A percentile compares a stretch with the other conserved stretches of the same genome.
phyloP scores from a whole-genome alignment of 2,888 invertebrate genomes.

The Octonoba sinensis region DNA sequence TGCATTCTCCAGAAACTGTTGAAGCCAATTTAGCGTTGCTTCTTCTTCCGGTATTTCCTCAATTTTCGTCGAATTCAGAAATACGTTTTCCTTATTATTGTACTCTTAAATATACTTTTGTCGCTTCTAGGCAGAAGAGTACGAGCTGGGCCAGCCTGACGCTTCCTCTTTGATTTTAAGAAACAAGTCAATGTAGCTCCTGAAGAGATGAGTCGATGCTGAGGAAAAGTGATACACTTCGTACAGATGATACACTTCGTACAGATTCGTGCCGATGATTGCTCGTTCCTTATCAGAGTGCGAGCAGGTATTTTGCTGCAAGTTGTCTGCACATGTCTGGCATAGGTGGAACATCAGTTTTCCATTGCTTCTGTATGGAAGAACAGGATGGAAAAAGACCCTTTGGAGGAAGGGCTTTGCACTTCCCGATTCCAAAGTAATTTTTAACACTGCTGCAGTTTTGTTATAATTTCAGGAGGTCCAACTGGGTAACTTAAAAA shows the following conservation, averaged over 20 bases:
- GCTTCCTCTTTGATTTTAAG: conserved; percentile 9
- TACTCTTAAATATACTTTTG: conserved; percentile 65
- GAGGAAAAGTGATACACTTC: conserved; percentile 39
- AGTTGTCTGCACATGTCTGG: conserved; percentile 64
- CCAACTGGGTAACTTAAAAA: conserved; percentile 64
- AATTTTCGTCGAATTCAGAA: conserved; percentile 62
- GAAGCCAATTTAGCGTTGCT: conserved; percentile 63
- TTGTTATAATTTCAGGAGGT: conserved; percentile 66
- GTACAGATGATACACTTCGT: conserved; percentile 68
- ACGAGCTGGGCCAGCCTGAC: conserved; percentile 67
- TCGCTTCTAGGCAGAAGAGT: conserved; percentile 64
- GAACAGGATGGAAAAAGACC: conserved; percentile 67
- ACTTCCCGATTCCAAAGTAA: conserved; percentile 68
- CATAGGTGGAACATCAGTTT: conserved; percentile 68
- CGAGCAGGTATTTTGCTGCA: conserved; percentile 64
- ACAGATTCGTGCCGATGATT: conserved; percentile 67
- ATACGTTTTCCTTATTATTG: conserved; percentile 65
- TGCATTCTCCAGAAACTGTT: conserved; percentile 66
- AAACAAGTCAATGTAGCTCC: no score
- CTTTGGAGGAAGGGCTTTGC: conserved; percentile 67
- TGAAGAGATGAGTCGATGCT: no score
- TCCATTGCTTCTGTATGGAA: conserved; percentile 66
- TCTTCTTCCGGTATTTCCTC: conserved; percentile 65
- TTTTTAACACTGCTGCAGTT: background rate
- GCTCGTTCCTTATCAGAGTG: conserved; percentile 66